Base-by-base conservation (phyloP, 2,797 vertebrate species). In the Mus caroli region DNA sequence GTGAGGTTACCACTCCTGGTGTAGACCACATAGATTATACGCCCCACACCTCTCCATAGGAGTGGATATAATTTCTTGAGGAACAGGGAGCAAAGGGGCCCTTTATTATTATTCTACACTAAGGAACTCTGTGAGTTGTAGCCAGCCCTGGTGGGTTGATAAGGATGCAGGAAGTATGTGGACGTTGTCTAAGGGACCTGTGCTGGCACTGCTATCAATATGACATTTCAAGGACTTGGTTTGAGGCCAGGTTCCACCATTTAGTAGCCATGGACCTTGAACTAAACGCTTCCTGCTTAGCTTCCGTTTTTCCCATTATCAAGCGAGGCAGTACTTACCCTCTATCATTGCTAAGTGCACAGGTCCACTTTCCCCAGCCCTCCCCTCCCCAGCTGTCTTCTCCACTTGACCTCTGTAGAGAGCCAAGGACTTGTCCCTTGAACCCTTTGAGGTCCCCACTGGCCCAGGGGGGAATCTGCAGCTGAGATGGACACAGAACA, bases 71-170 rank as follows among this genome's bases (percentile, higher is more conserved):
- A 86, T 56, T 34, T 67, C 78, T 64, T 86, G 67, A 78, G 86
- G 67, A 24, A 17, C 1, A 17, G 11, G 60, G 43, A 50, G 4
- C 37, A 11, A 0, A 0, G 37, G 2, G 9, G 10, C 85, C 71
- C 46, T 87, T 46, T 69, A 50, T 28, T 67, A 50, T 28, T 31
- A 1, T 52, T 46, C 54, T 13, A 60, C 11, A 22, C 71, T 19
- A 13, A 9, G 46, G 62, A 26, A 19, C 5, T 17, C 14, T 9
- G 2, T 10, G 43, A 76, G 69, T 76, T 40, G 9, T 3, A 28
- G 34, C 58, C 71, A 58, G 37, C 52, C 5, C 69, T 76, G 14
- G 37, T 76, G 9, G 78, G 40, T 4, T 1, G 54, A 40, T 28
- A 40, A 58, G 64, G 83, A 24, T 46, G 37, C 19, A 28, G 76